A percentile compares a stretch with the other conserved stretches of the same genome.
Conservation (phyloP, 2,113 vertebrate genomes). For the Tetraodon nigroviridis region DNA sequence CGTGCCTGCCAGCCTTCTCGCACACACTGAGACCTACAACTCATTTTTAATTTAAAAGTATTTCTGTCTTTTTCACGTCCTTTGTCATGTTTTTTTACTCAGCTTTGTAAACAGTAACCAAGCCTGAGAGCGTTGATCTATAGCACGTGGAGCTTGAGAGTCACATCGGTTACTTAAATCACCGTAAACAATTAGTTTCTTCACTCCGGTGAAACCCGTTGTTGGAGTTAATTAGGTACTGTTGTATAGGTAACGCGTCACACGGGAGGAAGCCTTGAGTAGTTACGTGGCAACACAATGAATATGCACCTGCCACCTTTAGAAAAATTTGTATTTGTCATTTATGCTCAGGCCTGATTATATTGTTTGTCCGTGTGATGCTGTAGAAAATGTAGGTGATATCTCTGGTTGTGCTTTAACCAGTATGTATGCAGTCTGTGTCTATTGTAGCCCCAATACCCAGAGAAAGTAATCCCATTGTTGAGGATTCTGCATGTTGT, state of each 20-base stretch:
- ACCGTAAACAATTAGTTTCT: constrained; percentile 8
- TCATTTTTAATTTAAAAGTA: too few relatives aligned
- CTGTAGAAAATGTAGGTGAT: background rate
- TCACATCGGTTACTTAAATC: background rate
- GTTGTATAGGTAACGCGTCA: constrained; percentile 1
- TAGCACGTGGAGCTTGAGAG: constrained; percentile 3
- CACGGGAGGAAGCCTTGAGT: too few relatives aligned
- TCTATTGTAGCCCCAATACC: too few relatives aligned
- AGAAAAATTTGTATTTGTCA: too few relatives aligned
- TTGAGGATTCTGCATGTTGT: constrained; percentile 8
- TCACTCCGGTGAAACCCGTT: background rate
- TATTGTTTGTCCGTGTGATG: background rate
- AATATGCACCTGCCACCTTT: too few relatives aligned
- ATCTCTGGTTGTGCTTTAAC: too few relatives aligned
- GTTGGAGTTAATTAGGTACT: background rate
- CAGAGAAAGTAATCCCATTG: constrained; percentile 3
- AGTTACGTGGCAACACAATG: background rate
- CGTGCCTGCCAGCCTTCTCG: too few relatives aligned
- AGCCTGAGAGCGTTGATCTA: constrained; percentile 1
- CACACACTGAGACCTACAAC: too few relatives aligned
- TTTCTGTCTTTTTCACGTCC: too few relatives aligned
- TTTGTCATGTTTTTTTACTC: background rate
- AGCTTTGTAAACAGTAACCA: constrained; percentile 14
- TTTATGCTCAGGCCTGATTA: background rate
- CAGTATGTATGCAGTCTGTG: too few relatives aligned